Evolutionary conservation across 2,113 vertebrate genomes (phyloP).

Genomic region (Gambusia holbrooki): DNA sequence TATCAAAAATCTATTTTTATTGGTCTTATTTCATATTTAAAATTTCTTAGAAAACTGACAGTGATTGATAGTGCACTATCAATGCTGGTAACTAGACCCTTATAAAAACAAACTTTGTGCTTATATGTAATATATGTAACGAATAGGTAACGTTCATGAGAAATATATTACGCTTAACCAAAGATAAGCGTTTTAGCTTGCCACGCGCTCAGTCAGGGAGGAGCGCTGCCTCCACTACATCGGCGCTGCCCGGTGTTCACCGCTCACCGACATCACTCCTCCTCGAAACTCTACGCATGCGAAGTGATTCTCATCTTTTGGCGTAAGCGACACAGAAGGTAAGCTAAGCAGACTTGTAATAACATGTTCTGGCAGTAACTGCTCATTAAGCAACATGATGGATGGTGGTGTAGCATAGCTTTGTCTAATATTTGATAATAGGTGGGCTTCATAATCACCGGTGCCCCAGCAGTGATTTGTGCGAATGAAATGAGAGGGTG

Average conservation of each 20-base stretch:
- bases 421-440: neutral
- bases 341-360: slow-evolving; percentile 38
- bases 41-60: too few relatives aligned
- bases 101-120: too few relatives aligned
- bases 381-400: too few relatives aligned
- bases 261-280: neutral
- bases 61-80: too few relatives aligned
- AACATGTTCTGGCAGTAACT: neutral
- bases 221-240: neutral
- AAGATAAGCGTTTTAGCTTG: too few relatives aligned
- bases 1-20: too few relatives aligned
- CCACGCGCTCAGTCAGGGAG: too few relatives aligned
- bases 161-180: too few relatives aligned
- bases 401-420: neutral
- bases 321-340: slow-evolving; percentile 56
- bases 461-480: slow-evolving; percentile 8
- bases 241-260: neutral
- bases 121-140: too few relatives aligned
- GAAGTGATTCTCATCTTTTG: slow-evolving; percentile 45
- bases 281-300: slow-evolving; percentile 71
- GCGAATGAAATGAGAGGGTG: neutral
- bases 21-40: too few relatives aligned
- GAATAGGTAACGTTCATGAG: too few relatives aligned
- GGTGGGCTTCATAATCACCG: fast-evolving
- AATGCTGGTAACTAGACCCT: too few relatives aligned